Percentiles rank a stretch among this genome's conserved stretches.
Conservation (phyloP, 2,888 invertebrate species). For the Heliconius ismenius region DNA sequence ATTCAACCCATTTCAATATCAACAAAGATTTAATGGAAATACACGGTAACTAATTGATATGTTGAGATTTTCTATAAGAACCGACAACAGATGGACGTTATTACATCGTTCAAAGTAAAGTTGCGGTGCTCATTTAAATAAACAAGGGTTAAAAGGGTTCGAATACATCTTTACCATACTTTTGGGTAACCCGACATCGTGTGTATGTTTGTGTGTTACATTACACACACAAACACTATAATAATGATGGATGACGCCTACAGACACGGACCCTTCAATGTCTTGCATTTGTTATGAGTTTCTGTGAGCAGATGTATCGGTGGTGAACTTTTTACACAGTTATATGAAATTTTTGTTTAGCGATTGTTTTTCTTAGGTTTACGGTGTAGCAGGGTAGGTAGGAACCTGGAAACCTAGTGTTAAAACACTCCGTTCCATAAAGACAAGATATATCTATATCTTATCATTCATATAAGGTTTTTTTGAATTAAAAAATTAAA, state of each 20-base stretch:
- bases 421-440: background rate
- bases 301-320: background rate
- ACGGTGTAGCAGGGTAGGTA: background rate
- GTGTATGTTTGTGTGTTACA: constrained; percentile 1
- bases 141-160: constrained; percentile 32
- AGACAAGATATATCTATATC: no score
- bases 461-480: no score
- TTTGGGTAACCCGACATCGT: background rate
- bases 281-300: background rate
- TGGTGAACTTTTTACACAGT: background rate
- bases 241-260: constrained; percentile 5
- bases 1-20: no score
- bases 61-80: background rate
- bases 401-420: background rate
- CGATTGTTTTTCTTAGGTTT: background rate
- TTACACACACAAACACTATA: constrained; percentile 12
- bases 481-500: no score
- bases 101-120: constrained; percentile 38
- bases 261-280: background rate
- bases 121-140: constrained; percentile 36
- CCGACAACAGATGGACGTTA: constrained; percentile 38
- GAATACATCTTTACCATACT: constrained; percentile 21
- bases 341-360: background rate
- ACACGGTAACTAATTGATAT: background rate
- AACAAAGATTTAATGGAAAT: no score